phyloP scores from a whole-genome alignment of 37 sponge, comb jelly and placozoan genomes.

The Petrosia ficiformis region DNA sequence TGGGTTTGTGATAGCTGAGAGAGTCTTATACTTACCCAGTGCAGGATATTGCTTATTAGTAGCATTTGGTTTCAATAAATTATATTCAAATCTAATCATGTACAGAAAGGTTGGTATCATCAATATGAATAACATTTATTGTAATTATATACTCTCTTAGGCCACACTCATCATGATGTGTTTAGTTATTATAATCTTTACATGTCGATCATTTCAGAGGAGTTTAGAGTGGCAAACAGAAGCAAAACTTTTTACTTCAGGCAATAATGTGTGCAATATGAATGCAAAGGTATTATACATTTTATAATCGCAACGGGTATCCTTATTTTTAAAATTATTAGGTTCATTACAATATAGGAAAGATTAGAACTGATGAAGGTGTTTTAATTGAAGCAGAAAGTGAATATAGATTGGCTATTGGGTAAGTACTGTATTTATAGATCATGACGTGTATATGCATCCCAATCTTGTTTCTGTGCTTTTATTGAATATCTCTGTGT shows the following conservation, averaged over 20 bases:
- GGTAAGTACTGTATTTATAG: no score
- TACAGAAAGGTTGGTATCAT: slow-evolving; percentile 3
- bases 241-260: slow-evolving; percentile 52
- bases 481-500: no score
- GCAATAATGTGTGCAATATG: slow-evolving; percentile 55
- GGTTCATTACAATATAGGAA: slow-evolving; percentile 84
- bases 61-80: slow-evolving; percentile 21
- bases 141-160: background rate
- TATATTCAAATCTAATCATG: background rate
- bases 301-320: background rate
- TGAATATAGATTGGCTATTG: slow-evolving; percentile 69
- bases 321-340: background rate
- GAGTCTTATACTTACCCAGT: slow-evolving; percentile 74
- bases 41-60: slow-evolving; percentile 75
- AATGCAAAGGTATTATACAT: slow-evolving; percentile 74
- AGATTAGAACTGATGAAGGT: slow-evolving; percentile 48
- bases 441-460: no score
- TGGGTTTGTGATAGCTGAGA: slow-evolving; percentile 93
- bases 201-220: slow-evolving; percentile 31
- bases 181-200: background rate
- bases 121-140: background rate
- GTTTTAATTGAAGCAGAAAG: slow-evolving; percentile 21
- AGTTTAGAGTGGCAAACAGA: slow-evolving; percentile 60
- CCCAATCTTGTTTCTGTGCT: no score
- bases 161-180: background rate